Percentiles rank a stretch among this genome's conserved stretches.
Conservation (phyloP, 2,113 vertebrate genomes). For the Thinocorus orbignyianus region DNA sequence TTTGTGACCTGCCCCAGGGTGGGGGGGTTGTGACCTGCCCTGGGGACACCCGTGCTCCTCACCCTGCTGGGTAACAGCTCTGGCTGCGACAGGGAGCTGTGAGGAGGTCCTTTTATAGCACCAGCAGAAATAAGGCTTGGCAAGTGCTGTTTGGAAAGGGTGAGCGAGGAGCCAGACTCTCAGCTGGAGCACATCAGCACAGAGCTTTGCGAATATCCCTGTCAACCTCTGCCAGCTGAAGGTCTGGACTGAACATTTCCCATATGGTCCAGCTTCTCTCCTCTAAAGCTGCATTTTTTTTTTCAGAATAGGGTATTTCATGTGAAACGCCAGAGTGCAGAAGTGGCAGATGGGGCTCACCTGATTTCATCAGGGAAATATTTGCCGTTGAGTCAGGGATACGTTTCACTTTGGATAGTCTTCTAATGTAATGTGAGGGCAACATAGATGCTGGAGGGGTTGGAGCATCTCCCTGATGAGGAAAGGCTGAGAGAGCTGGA, state of each 20-base stretch:
- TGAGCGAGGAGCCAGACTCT: not conserved
- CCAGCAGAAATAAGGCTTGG: not conserved
- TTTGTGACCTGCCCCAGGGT: not conserved
- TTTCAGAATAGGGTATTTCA: not conserved
- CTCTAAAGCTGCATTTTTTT: not conserved
- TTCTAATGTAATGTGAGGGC: not conserved
- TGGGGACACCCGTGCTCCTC: not conserved
- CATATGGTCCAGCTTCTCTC: not conserved
- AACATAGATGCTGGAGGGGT: too few species aligned
- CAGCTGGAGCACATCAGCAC: not conserved
- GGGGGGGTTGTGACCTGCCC: not conserved
- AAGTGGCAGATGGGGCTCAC: not conserved
- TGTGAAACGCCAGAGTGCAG: not conserved
- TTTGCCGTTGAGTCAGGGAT: not conserved
- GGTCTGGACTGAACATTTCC: not conserved
- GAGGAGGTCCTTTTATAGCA: not conserved
- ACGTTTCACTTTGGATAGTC: not conserved
- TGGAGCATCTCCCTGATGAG: too few species aligned
- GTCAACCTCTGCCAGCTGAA: not conserved
- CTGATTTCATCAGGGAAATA: not conserved
- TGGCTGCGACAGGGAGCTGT: not conserved
- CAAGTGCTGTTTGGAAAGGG: not conserved
- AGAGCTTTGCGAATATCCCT: not conserved
- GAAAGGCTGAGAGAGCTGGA: too few species aligned
- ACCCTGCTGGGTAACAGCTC: not conserved